Evolutionary conservation across 1,140 invertebrate species (phyloP).

Genomic region (Eriosoma lanigerum): DNA sequence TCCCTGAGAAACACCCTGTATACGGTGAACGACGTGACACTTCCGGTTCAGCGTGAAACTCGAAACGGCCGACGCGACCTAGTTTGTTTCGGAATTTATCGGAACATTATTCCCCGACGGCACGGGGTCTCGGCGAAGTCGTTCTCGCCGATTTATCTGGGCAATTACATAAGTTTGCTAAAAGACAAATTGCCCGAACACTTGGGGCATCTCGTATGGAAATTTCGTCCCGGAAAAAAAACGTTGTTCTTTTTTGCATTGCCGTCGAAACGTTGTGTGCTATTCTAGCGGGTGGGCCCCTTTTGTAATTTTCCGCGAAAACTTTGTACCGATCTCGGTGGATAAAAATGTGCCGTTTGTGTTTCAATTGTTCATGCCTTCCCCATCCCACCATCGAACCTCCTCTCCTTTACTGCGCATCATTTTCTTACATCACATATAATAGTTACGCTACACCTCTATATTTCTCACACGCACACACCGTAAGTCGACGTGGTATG

Average conservation of each 20-base stretch:
- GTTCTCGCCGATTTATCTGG: slow-evolving; percentile 39
- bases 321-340: slow-evolving; percentile 2
- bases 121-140: neutral
- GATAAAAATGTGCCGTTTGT: slow-evolving; percentile 9
- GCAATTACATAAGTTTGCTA: slow-evolving; percentile 8
- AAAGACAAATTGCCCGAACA: slow-evolving; percentile 32
- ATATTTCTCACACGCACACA: neutral
- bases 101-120: neutral
- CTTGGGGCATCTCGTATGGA: slow-evolving; percentile 6
- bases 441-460: no score
- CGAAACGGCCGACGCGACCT: neutral
- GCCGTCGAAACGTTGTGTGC: slow-evolving; percentile 1
- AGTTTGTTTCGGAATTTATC: slow-evolving; percentile 40
- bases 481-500: no score
- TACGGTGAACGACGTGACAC: no score
- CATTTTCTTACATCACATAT: no score
- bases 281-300: neutral
- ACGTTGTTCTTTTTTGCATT: slow-evolving; percentile 5
- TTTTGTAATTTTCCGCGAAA: slow-evolving; percentile 20
- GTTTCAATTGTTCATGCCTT: neutral
- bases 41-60: neutral
- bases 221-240: neutral
- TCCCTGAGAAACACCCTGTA: no score
- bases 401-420: no score
- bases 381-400: no score